These are phyloP conservation scores for Agelastica alni DNA, from an alignment of 2,888 invertebrate genomes.

Conservation along the genomic window DNA sequence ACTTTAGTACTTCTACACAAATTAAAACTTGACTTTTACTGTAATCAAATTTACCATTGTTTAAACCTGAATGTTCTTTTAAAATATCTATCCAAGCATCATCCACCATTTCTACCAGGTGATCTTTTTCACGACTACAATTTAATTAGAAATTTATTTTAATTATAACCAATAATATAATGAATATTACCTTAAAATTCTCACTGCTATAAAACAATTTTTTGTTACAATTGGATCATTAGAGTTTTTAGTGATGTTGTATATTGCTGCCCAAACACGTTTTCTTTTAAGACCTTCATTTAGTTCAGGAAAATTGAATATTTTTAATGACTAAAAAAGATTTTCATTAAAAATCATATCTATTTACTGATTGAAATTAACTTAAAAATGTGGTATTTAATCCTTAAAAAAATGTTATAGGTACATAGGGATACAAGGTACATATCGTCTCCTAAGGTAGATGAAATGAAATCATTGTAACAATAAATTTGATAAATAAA, in stretches of 20 bases:
- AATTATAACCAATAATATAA: not conserved
- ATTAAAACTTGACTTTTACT: conserved; percentile 60
- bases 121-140: conserved; percentile 77
- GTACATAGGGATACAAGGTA: no score
- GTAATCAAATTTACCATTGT: conserved; percentile 54
- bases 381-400: no score
- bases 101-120: conserved; percentile 70
- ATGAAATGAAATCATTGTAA: no score
- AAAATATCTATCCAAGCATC: conserved; percentile 71
- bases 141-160: not conserved
- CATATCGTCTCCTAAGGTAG: no score
- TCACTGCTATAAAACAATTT: conserved; percentile 64
- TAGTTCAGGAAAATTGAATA: conserved; percentile 60
- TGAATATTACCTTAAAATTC: conserved; percentile 68
- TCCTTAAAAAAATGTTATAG: no score
- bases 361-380: no score
- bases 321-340: conserved; percentile 59
- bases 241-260: conserved; percentile 61
- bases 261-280: conserved; percentile 66
- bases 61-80: conserved; percentile 68
- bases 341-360: no score
- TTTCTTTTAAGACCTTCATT: conserved; percentile 58
- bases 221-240: conserved; percentile 57
- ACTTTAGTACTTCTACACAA: conserved; percentile 80
- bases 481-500: no score